Evolutionary conservation across 2,888 invertebrate genomes (phyloP).

Genomic region (Diaprepes abbreviatus): DNA sequence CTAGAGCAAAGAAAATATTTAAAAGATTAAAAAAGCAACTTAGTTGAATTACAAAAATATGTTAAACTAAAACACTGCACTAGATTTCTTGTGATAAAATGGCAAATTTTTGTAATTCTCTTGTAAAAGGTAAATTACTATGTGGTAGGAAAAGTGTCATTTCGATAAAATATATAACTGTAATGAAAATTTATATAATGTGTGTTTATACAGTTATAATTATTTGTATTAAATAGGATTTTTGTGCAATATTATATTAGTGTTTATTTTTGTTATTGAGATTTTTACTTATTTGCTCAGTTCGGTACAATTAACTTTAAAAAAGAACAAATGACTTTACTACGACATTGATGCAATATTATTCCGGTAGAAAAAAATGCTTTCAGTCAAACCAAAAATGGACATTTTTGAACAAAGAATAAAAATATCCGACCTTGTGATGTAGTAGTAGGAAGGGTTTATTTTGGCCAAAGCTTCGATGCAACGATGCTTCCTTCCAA

Average conservation of each 20-base stretch:
- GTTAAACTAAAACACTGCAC: slow-evolving; percentile 50
- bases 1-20: slow-evolving; percentile 22
- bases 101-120: slow-evolving; percentile 55
- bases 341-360: no score
- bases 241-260: slow-evolving; percentile 41
- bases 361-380: no score
- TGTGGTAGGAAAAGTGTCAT: slow-evolving; percentile 50
- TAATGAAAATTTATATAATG: slow-evolving; percentile 50
- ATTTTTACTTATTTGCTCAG: slow-evolving; percentile 18
- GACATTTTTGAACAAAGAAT: no score
- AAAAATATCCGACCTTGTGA: no score
- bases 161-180: slow-evolving; percentile 45
- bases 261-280: slow-evolving; percentile 22
- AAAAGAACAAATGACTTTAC: background rate
- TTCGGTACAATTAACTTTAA: slow-evolving; percentile 8
- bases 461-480: no score
- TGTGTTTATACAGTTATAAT: slow-evolving; percentile 50
- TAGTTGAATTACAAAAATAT: slow-evolving; percentile 49
- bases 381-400: no score
- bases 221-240: slow-evolving; percentile 38
- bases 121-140: slow-evolving; percentile 51
- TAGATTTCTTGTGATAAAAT: slow-evolving; percentile 48
- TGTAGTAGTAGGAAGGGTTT: no score
- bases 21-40: slow-evolving; percentile 35
- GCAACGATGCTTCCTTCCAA: no score